Evolutionary conservation across 2,113 vertebrate genomes (phyloP), one percentile per base, ranked within the genome.

Genomic region (Drymodes brunneopygia): DNA sequence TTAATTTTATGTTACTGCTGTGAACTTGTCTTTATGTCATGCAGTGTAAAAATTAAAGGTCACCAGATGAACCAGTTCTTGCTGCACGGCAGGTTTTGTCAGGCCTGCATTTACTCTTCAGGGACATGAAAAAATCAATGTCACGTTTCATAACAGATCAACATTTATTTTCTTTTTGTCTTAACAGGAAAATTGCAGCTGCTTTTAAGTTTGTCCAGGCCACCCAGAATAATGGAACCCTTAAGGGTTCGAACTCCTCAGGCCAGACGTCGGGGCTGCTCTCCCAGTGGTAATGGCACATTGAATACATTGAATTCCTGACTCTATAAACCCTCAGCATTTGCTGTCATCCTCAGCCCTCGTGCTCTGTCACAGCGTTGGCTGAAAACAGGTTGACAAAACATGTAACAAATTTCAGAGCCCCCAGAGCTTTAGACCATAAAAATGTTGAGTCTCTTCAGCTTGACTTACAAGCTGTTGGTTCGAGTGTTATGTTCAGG

Each of bases 131-230:
- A 60, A 81, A 71, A 61, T 75, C 9, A 20, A 4, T 56, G 86
- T 66, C 61, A 56, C 4, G 0, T 66, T 40, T 48, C 5, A 3
- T 67, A 50, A 61, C 56, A 51, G 24, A 51, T 82, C 87, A 96
- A 95, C 73, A 33, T 11, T 61, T 93, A 28, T 64, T 65, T 96
- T 96, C 80, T 92, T 61, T 86, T 97, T 95, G 84, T 95, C 73
- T 88, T 97, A 96, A 97, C 98, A 99, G 99, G 98, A 99, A 99
- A 98, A 98, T 99, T 97, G 99, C 99, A 93, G 99, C 99, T 95
- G 99, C 99, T 18, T 98, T 99, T 97, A 99, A 99, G 97, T 99
- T 99, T 98, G 99, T 98, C 84, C 99, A 99, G 97, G 98, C 99
- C 92, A 99, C 98, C 36, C 99, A 99, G 95, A 98, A 99, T 97